phyloP scores from a whole-genome alignment of 2,888 invertebrate species.

The Stenodema calcarata region DNA sequence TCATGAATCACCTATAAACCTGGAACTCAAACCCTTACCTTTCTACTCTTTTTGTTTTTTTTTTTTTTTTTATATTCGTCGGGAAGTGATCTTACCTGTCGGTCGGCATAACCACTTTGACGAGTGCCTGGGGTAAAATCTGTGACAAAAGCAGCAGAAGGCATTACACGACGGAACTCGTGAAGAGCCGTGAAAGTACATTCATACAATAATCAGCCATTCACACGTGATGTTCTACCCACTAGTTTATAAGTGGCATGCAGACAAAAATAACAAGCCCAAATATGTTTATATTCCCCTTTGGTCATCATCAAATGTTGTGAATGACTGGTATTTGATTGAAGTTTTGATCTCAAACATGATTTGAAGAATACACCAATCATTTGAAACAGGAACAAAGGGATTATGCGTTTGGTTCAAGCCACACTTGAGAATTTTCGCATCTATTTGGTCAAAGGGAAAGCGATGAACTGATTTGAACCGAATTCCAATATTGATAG shows the following conservation, averaged over 20 bases:
- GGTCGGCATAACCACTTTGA: constrained; percentile 97
- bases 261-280: background rate
- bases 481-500: too few species aligned
- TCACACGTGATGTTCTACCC: background rate
- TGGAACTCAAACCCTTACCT: constrained; percentile 43
- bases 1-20: constrained; percentile 4
- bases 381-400: too few species aligned
- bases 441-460: too few species aligned
- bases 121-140: constrained; percentile 87
- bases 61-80: constrained; percentile 12
- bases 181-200: constrained; percentile 25
- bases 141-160: constrained; percentile 63
- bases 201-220: constrained; percentile 4
- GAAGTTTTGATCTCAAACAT: too few species aligned
- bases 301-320: too few species aligned
- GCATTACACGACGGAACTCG: constrained; percentile 52
- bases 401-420: too few species aligned
- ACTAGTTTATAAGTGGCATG: background rate
- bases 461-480: too few species aligned
- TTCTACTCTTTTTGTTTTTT: constrained; percentile 20
- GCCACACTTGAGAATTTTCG: too few species aligned
- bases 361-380: too few species aligned
- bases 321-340: too few species aligned
- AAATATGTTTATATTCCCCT: too few species aligned
- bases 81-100: constrained; percentile 75